phyloP scores from a whole-genome alignment of 2,113 vertebrate genomes.

The Brevimyrus niger region DNA sequence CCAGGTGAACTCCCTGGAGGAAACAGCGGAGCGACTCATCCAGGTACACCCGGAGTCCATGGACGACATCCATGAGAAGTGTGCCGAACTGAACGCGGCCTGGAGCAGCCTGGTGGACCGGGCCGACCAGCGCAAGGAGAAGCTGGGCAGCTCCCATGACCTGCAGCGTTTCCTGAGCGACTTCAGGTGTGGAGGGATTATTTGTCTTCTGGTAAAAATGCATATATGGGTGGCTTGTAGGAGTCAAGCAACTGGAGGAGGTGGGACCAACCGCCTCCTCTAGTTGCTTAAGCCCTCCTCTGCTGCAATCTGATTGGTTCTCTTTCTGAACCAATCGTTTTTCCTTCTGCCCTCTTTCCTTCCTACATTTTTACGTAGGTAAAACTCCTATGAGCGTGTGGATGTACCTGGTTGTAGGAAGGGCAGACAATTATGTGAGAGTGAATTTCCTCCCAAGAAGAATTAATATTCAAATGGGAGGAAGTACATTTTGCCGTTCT shows the following conservation, averaged over 20 bases:
- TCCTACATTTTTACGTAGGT: no score
- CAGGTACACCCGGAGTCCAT: conserved; percentile 94
- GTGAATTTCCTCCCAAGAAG: not conserved
- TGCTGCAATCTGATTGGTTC: not conserved
- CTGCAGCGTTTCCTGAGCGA: conserved; percentile 97
- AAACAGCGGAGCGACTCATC: conserved; percentile 89
- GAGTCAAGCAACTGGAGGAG: no score
- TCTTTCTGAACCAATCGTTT: not conserved
- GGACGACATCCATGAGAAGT: conserved; percentile 93
- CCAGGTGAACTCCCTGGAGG: conserved; percentile 95
- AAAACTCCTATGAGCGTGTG: not conserved
- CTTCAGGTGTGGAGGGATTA: conserved; percentile 68
- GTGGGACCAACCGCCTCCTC: no score
- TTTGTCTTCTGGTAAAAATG: not conserved
- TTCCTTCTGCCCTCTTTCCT: no score
- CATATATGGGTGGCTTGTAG: not conserved
- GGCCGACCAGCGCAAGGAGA: conserved; percentile 90
- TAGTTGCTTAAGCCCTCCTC: no score
- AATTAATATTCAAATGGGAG: not conserved
- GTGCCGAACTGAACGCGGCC: conserved; percentile 89
- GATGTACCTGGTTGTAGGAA: not conserved
- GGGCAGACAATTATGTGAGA: not conserved
- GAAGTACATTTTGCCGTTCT: not conserved
- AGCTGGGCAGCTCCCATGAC: conserved; percentile 91
- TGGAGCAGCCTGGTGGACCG: conserved; percentile 91